phyloP scores from a whole-genome alignment of 2,797 vertebrate species.

The Artibeus jamaicensis region DNA sequence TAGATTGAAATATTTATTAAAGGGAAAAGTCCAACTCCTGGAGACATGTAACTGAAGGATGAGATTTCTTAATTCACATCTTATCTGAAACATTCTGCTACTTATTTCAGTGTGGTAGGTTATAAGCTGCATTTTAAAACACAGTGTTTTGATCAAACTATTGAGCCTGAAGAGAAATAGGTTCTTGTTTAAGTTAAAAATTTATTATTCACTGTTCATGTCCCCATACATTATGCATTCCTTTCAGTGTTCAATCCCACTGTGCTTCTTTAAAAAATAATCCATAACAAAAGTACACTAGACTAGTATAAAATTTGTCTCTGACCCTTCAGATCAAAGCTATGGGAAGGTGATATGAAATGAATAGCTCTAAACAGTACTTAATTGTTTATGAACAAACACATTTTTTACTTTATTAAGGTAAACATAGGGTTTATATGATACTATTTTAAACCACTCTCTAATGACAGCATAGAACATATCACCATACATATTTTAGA shows the following conservation, averaged over 20 bases:
- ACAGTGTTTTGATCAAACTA: conserved; percentile 69
- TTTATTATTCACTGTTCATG: conserved; percentile 66
- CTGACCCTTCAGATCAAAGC: background rate
- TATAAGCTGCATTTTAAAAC: conserved; percentile 76
- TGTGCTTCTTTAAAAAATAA: conserved; percentile 55
- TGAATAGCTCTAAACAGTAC: background rate
- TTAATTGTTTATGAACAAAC: background rate
- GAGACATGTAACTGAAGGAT: conserved; percentile 70
- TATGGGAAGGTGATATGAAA: background rate
- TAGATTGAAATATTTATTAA: conserved; percentile 85
- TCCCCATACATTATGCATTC: conserved; percentile 65
- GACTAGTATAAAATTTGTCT: background rate
- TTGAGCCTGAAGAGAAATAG: conserved; percentile 48
- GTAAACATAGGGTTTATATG: background rate
- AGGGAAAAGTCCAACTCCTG: conserved; percentile 75
- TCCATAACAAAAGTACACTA: conserved; percentile 17
- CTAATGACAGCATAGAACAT: background rate
- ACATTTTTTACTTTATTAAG: conserved; percentile 7
- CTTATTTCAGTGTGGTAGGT: conserved; percentile 54
- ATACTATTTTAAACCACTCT: background rate
- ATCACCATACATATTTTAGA: background rate
- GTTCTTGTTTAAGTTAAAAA: conserved; percentile 60
- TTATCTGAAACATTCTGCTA: conserved; percentile 73
- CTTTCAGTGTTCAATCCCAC: conserved; percentile 48
- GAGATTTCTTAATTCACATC: conserved; percentile 76